phyloP scores from a whole-genome alignment of 2,113 vertebrate species.

The Notarius quadriscutis region DNA sequence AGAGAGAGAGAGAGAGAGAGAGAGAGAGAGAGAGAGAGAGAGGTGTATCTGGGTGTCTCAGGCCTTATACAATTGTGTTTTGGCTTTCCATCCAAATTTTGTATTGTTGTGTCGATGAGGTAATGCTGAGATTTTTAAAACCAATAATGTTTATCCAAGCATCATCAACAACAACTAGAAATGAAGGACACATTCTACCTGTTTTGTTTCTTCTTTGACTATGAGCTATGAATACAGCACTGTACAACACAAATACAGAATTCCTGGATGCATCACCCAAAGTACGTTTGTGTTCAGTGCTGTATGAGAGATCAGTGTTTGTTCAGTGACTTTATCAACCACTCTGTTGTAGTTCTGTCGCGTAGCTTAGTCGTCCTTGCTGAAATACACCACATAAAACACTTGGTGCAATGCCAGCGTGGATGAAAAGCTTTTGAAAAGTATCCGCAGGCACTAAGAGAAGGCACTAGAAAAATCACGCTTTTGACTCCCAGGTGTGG shows the following conservation, averaged over 20 bases:
- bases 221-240: neutral
- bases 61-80: neutral
- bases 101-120: neutral
- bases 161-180: neutral
- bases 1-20: neutral
- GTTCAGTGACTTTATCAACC: neutral
- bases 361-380: neutral
- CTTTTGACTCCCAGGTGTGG: conserved; percentile 14
- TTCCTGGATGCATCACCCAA: neutral
- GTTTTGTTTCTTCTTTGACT: neutral
- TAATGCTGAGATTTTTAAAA: neutral
- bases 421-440: neutral
- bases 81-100: neutral
- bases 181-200: neutral
- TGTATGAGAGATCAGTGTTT: neutral
- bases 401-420: neutral
- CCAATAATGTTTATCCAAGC: neutral
- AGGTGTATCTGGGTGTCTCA: neutral
- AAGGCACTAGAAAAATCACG: neutral
- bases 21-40: no score
- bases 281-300: neutral
- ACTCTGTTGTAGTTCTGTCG: neutral
- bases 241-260: neutral
- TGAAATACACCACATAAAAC: neutral
- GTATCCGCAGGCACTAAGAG: neutral